Base-by-base conservation (phyloP, 1,140 invertebrate genomes). In the Helicoverpa zea region DNA sequence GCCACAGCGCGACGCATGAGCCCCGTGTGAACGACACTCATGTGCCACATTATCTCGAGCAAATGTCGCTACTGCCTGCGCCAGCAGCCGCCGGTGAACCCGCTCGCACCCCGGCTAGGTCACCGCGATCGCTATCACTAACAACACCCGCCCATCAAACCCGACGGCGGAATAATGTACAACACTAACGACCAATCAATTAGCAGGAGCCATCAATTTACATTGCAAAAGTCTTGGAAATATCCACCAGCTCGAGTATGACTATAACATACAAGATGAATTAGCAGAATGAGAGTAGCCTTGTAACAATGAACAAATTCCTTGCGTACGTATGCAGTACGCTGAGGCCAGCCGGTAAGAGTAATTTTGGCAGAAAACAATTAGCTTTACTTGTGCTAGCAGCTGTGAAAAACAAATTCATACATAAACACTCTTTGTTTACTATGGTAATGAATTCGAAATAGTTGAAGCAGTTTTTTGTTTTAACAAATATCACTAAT, bases 1-100 rank as follows among this genome's bases (percentile, higher is more conserved):
- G 63, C 75, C 75, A 30, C 47, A 66, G 72, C 64, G 59, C 76
- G 59, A 49, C 59, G 75, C 63, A 89, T 88, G 88, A 88, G 87
- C 83, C 85, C 88, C 90, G 89, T 92, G 90, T 91, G 89, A 94
- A 92, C 87, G 84, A 70, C 82, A 83, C 70, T 79, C 56, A 79
- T 83, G 86, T 83, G 86, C 72, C 81, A 83, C 76, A 68, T 78
- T 78, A 77, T 77, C 49, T 78, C 63, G 76, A 78, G 63, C 52
- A 47, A 78, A 54, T 68, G 73, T 63, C 35, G 56, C 73, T 59
- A 61, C 56, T 75, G 73, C 56, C 18, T 75, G 73, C 56, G 14
- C 23, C 49, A 68, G 61, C 61, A 49, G 43, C 16, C 58, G 58
- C 54, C 30, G 35, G 35, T 43, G 35, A 43, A 43, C 35, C 35